phyloP scores from a whole-genome alignment of 2,797 vertebrate genomes.

The Percopsis omiscomaycus region DNA sequence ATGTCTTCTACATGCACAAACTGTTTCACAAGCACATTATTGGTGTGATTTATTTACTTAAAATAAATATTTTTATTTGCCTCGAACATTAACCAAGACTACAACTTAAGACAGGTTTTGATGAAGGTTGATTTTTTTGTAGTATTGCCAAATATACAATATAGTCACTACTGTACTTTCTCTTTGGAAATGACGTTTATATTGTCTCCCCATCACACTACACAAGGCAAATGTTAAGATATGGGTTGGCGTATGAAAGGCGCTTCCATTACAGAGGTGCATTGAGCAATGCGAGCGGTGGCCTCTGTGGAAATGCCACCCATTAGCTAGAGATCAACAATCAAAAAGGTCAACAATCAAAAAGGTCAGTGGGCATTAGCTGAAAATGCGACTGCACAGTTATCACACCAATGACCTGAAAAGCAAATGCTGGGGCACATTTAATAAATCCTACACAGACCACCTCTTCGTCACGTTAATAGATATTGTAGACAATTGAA shows the following conservation, averaged over 20 bases:
- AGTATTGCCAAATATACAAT: too few species aligned
- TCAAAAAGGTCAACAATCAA: constrained; percentile 63
- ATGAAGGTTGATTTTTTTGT: neutral
- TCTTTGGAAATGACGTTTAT: too few species aligned
- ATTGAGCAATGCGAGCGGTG: constrained; percentile 13
- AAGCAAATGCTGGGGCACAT: constrained; percentile 60
- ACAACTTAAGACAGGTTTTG: too few species aligned
- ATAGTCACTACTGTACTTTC: too few species aligned
- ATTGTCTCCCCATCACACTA: too few species aligned
- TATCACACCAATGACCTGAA: constrained; percentile 65
- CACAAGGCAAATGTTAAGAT: too few species aligned
- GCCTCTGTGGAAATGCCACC: constrained; percentile 56
- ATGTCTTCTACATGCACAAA: too few species aligned
- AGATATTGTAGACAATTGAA: neutral
- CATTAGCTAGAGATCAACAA: constrained; percentile 53
- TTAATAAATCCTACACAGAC: constrained; percentile 29
- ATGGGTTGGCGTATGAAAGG: too few species aligned
- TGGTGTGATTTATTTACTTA: too few species aligned
- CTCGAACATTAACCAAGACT: too few species aligned
- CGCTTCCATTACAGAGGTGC: constrained; percentile 8
- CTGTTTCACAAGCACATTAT: too few species aligned
- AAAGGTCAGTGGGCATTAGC: constrained; percentile 68
- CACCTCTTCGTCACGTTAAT: constrained; percentile 36
- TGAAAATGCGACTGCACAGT: constrained; percentile 62
- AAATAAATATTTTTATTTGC: too few species aligned